Evolutionary conservation across 2,888 invertebrate genomes (phyloP).

Genomic region (Ectemnius continuus): DNA sequence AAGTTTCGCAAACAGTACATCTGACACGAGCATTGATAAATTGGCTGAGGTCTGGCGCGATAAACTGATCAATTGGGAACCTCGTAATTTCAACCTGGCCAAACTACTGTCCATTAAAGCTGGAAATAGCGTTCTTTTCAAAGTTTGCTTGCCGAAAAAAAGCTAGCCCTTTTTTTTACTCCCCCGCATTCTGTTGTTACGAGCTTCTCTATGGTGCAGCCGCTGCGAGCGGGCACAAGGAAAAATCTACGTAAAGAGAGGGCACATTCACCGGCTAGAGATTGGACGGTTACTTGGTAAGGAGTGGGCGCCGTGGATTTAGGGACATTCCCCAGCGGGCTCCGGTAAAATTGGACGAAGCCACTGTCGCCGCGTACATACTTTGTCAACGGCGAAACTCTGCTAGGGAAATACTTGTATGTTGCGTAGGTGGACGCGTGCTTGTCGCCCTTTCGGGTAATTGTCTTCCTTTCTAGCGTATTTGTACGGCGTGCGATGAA

Average conservation of each 20-base stretch:
- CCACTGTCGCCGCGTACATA: conserved; percentile 8
- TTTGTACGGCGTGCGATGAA: conserved; percentile 16
- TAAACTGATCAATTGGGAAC: too few species aligned
- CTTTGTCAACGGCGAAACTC: conserved; percentile 24
- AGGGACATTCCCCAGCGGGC: conserved; percentile 4
- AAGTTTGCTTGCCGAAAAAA: too few species aligned
- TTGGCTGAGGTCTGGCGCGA: too few species aligned
- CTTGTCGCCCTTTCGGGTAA: conserved; percentile 4
- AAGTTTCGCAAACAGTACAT: too few species aligned
- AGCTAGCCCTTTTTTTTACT: neutral
- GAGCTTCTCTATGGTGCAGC: neutral
- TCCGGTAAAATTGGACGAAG: conserved; percentile 34
- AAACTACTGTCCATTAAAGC: too few species aligned
- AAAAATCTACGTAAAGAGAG: conserved; percentile 27
- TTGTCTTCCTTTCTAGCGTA: conserved; percentile 13
- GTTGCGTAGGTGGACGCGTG: too few species aligned
- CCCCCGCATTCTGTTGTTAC: neutral
- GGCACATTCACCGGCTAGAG: conserved; percentile 48
- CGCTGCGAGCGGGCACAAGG: neutral
- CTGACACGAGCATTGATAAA: too few species aligned
- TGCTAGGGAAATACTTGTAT: conserved; percentile 28
- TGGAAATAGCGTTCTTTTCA: too few species aligned
- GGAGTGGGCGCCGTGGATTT: conserved; percentile 15
- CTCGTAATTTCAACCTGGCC: too few species aligned
- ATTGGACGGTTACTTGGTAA: conserved; percentile 37